These are phyloP conservation scores for Haemorhous mexicanus DNA, from an alignment of 2,113 vertebrate species.

Conservation along the genomic window DNA sequence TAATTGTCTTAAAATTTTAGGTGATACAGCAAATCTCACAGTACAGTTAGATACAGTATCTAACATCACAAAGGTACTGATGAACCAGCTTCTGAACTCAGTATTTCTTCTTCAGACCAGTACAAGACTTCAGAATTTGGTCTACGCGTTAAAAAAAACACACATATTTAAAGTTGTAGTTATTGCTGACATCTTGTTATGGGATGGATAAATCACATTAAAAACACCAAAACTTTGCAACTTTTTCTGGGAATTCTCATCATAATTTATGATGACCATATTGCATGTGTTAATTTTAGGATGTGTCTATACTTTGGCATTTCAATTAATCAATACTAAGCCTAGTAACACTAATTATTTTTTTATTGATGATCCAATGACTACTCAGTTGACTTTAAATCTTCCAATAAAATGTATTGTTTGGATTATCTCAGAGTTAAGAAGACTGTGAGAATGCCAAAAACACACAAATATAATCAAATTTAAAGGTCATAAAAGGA, in stretches of 20 bases:
- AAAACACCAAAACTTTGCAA: neutral
- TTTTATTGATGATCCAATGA: neutral
- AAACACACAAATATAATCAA: neutral
- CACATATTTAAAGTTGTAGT: neutral
- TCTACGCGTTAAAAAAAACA: neutral
- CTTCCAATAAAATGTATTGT: neutral
- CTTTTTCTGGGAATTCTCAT: neutral
- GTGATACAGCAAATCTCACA: neutral
- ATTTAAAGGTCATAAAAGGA: neutral
- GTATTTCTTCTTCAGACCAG: neutral
- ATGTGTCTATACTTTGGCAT: neutral
- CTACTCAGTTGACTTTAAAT: neutral
- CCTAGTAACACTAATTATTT: neutral
- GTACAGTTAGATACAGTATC: fast-evolving
- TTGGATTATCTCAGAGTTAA: neutral
- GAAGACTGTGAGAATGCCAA: neutral
- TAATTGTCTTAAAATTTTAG: neutral
- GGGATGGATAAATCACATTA: neutral
- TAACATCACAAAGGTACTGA: neutral
- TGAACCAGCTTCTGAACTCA: neutral
- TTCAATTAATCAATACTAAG: neutral
- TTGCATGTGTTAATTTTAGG: neutral
- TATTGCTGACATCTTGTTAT: neutral
- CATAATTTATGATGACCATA: neutral
- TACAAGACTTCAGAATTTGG: neutral